Evolutionary conservation across 2,888 invertebrate species (phyloP).

Genomic region (Phorcus lineatus): DNA sequence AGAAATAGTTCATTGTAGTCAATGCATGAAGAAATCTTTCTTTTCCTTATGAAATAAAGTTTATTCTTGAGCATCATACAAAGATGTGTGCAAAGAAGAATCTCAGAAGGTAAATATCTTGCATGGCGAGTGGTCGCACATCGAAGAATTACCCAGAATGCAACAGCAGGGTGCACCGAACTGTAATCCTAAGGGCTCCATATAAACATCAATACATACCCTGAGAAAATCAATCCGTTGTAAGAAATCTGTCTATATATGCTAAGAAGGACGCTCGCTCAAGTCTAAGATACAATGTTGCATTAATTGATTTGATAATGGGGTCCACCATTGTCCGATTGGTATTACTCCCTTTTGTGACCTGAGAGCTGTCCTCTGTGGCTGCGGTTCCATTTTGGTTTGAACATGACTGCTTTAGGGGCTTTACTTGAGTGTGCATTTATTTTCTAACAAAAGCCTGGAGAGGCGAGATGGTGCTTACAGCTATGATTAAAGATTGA

Average conservation of each 20-base stretch:
- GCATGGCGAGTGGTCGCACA: too few relatives aligned
- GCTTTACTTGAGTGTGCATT: slow-evolving; percentile 4
- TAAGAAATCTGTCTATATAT: slow-evolving; percentile 1
- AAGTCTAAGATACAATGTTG: slow-evolving; percentile 4
- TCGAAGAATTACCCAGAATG: too few relatives aligned
- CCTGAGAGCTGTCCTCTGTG: background rate
- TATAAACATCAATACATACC: background rate
- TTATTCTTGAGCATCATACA: too few relatives aligned
- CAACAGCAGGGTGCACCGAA: background rate
- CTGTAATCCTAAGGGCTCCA: background rate
- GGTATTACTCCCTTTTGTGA: background rate
- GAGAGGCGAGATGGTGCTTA: background rate
- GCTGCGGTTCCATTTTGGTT: slow-evolving; percentile 5
- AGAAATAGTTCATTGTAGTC: too few relatives aligned
- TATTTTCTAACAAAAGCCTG: slow-evolving; percentile 7
- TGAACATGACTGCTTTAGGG: slow-evolving; percentile 8
- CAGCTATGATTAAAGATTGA: slow-evolving; percentile 5
- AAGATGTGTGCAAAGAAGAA: too few relatives aligned
- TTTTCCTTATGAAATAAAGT: too few relatives aligned
- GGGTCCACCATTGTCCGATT: background rate
- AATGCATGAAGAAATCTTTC: too few relatives aligned
- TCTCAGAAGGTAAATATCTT: too few relatives aligned
- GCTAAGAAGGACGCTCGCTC: background rate
- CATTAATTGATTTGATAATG: slow-evolving; percentile 22
- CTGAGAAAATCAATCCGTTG: background rate